These are phyloP conservation scores for Callipepla californica DNA, from an alignment of 2,113 vertebrate species.

Conservation along the genomic window DNA sequence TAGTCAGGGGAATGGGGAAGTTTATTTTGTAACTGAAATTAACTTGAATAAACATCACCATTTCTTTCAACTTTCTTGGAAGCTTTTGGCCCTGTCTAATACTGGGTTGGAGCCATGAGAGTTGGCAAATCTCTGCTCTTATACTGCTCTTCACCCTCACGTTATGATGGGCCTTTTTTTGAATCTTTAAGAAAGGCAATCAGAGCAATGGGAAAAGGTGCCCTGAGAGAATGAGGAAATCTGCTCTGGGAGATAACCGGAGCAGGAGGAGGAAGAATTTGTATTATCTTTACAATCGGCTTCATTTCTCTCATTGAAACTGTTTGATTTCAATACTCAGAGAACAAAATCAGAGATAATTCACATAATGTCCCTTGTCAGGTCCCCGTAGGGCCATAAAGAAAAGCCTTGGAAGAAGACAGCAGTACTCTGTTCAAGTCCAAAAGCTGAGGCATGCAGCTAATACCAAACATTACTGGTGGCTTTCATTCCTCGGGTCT, in stretches of 20 bases:
- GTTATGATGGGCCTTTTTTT: neutral
- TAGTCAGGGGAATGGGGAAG: neutral
- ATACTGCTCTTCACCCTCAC: neutral
- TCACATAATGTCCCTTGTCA: constrained; percentile 33
- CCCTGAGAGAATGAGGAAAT: neutral
- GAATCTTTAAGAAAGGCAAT: neutral
- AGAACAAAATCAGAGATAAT: constrained; percentile 34
- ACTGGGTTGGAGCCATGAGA: neutral
- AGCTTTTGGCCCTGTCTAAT: neutral
- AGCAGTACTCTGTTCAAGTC: constrained; percentile 13
- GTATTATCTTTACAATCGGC: constrained; percentile 24
- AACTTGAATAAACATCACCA: neutral
- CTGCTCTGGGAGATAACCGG: neutral
- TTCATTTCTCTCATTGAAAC: constrained; percentile 45
- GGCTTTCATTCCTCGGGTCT: constrained; percentile 33
- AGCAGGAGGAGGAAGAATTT: constrained; percentile 11
- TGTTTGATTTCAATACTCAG: constrained; percentile 1
- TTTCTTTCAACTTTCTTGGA: constrained; percentile 8
- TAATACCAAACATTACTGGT: constrained; percentile 53
- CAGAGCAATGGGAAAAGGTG: neutral
- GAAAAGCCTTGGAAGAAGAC: constrained; percentile 50
- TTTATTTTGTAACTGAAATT: constrained; percentile 12
- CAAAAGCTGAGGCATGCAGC: constrained; percentile 17
- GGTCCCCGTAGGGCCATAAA: constrained; percentile 34
- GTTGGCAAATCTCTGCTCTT: neutral